These are phyloP conservation scores for Oreortyx pictus DNA, from an alignment of 2,797 vertebrate genomes.

Conservation along the genomic window DNA sequence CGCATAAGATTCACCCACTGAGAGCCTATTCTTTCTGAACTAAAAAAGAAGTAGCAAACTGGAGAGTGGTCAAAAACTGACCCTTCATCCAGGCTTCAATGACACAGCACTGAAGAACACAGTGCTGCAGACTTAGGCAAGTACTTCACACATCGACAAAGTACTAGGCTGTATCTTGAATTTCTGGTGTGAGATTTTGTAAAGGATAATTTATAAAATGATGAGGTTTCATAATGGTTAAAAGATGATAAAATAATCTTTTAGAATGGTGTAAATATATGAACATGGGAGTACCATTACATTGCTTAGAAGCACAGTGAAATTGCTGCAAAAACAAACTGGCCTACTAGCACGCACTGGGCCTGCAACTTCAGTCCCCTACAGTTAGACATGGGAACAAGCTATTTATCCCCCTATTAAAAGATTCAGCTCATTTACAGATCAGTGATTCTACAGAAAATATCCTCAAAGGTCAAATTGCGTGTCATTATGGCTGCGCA, in stretches of 20 bases:
- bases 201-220: neutral
- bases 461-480: neutral
- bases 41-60: neutral
- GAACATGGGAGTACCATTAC: neutral
- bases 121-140: neutral
- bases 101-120: neutral
- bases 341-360: neutral
- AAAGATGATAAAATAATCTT: neutral
- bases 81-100: neutral
- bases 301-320: neutral
- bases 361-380: neutral
- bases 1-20: neutral
- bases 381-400: neutral
- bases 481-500: fast-evolving
- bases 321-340: neutral
- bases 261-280: neutral
- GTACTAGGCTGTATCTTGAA: neutral
- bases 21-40: neutral
- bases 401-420: neutral
- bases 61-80: neutral
- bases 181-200: neutral
- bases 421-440: neutral
- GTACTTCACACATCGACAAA: neutral
- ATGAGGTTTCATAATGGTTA: neutral
- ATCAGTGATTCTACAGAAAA: neutral